Evolutionary conservation across 2,113 vertebrate genomes (phyloP), one percentile per base, ranked within the genome.

Genomic region (Penelope pileata): DNA sequence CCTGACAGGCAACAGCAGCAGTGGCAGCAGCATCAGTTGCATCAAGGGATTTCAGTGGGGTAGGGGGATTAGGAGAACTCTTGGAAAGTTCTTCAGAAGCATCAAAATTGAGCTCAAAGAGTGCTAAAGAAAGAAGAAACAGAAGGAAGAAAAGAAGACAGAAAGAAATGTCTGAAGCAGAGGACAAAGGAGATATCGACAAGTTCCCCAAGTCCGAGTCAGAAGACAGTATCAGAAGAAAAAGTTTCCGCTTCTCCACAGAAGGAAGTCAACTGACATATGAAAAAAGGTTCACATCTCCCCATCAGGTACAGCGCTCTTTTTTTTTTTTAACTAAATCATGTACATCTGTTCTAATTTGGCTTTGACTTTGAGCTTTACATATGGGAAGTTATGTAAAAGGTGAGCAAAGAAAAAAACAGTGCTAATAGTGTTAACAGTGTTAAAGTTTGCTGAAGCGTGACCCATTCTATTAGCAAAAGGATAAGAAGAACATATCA

Each of bases 31-130:
- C 98, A 58, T 97, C 98, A 9, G 97, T 98, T 48, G 98, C 98
- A 72, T 98, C 98, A 42, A 98, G 98, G 96, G 97, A 97, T 91
- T 97, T 97, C 83, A 98, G 98, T 83, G 98, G 98, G 77, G 98
- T 96, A 54, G 98, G 96, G 11, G 98, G 98, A 34, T 81, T 98
- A 90, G 98, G 98, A 94, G 98, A 98, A 70, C 98, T 98, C 76
- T 93, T 98, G 88, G 99, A 99, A 93, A 99, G 98, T 94, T 99
- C 99, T 74, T 99, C 99, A 27, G 98, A 98, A 76, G 96, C 96
- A 70, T 99, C 99, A n/a, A 99, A 98, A 91, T 97, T 99, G 94
- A 99, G 99, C 95, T 99, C 99, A 76, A 99, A 99, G 97, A 99
- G 99, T 94, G 99, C 99, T 91, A 99, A 99, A 97, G 99, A 99